A percentile compares a stretch with the other conserved stretches of the same genome.
Conservation (phyloP, 1,140 invertebrate genomes). For the Globodera rostochiensis region DNA sequence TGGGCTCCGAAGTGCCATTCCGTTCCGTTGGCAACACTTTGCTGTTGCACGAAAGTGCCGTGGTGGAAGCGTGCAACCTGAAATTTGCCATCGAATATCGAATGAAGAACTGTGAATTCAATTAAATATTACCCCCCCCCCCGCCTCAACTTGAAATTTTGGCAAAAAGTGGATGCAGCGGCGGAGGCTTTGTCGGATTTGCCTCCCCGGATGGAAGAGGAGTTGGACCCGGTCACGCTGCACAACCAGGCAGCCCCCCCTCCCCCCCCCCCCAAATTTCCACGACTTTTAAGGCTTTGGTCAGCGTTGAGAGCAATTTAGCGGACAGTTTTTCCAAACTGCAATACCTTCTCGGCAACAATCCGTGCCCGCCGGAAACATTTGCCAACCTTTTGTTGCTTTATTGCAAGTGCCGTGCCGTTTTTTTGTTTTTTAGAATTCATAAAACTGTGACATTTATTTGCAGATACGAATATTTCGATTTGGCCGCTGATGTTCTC, state of each 20-base stretch:
- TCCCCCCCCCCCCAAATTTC: background rate
- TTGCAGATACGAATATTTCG: constrained; percentile 76
- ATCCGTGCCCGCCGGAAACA: constrained; percentile 93
- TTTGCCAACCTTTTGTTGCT: constrained; percentile 92
- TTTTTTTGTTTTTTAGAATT: background rate
- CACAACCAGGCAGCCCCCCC: constrained; percentile 83
- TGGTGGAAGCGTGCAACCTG: constrained; percentile 97
- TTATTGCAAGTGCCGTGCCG: constrained; percentile 82
- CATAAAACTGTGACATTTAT: constrained; percentile 14
- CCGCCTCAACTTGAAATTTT: background rate
- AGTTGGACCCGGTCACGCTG: constrained; percentile 93
- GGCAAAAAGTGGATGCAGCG: constrained; percentile 77
- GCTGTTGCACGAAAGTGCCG: constrained; percentile 89
- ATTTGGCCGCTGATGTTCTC: constrained; percentile 93
- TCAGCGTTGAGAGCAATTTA: constrained; percentile 86
- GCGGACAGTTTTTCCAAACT: constrained; percentile 93
- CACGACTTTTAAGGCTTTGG: constrained; percentile 69
- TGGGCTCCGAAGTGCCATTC: constrained; percentile 95
- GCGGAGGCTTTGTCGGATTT: constrained; percentile 93
- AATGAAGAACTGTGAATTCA: constrained; percentile 79
- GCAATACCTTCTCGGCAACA: constrained; percentile 92
- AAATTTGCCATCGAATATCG: constrained; percentile 98
- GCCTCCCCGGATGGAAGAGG: constrained; percentile 91
- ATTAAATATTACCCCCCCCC: background rate
- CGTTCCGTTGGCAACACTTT: constrained; percentile 95